Conservation (phyloP, 2,888 invertebrate genomes). For the Dryobotodes eremita region DNA sequence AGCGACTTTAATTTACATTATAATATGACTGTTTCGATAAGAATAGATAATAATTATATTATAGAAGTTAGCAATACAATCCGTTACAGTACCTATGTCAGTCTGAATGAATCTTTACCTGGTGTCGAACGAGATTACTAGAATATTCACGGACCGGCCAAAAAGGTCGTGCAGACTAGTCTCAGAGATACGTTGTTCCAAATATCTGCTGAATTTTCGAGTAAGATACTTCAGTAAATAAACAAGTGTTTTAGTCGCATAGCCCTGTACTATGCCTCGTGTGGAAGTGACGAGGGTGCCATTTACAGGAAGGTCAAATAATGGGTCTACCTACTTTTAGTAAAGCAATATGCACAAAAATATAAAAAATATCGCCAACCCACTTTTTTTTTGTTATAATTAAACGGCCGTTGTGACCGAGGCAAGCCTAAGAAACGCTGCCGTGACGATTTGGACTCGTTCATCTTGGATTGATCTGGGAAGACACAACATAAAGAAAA, state of each 20-base stretch:
- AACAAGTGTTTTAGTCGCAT: constrained; percentile 8
- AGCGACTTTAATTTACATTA: too few species aligned
- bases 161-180: constrained; percentile 35
- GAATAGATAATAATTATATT: too few species aligned
- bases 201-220: constrained; percentile 47
- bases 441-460: neutral
- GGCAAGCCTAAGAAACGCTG: neutral
- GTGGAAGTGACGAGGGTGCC: constrained; percentile 16
- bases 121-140: constrained; percentile 38
- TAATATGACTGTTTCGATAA: too few species aligned
- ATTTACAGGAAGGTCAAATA: neutral
- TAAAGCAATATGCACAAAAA: neutral
- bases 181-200: constrained; percentile 23
- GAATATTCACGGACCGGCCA: constrained; percentile 38
- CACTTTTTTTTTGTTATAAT: neutral
- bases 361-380: neutral
- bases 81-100: neutral
- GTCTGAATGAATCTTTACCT: constrained; percentile 21
- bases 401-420: neutral
- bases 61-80: neutral
- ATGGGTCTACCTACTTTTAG: neutral
- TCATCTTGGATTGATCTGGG: neutral
- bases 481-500: neutral
- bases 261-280: neutral
- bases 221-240: constrained; percentile 29